phyloP scores from a whole-genome alignment of 2,888 invertebrate species.

The Drosophila monieri region DNA sequence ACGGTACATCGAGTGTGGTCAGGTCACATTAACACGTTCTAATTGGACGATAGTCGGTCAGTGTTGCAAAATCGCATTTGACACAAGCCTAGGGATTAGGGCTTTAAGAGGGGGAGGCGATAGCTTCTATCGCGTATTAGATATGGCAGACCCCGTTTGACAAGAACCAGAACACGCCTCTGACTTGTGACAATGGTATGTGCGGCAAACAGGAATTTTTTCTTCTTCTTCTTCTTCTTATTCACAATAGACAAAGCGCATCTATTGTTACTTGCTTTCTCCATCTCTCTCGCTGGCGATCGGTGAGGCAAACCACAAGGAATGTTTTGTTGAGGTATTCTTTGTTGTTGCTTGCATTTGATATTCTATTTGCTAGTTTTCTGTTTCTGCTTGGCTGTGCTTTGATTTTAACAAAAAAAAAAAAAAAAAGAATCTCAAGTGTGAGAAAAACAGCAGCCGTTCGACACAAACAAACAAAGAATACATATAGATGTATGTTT shows the following conservation, averaged over 20 bases:
- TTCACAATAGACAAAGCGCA: constrained; percentile 47
- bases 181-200: constrained; percentile 38
- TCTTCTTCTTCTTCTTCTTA: no score
- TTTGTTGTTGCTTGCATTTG: constrained; percentile 45
- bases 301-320: constrained; percentile 58
- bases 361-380: constrained; percentile 37
- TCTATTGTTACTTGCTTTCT: constrained; percentile 54
- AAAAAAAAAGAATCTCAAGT: constrained; percentile 32
- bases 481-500: constrained; percentile 45
- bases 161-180: background rate
- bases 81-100: background rate
- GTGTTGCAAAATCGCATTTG: constrained; percentile 58
- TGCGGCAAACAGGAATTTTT: constrained; percentile 33
- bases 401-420: constrained; percentile 22
- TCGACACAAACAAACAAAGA: constrained; percentile 32
- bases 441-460: constrained; percentile 45
- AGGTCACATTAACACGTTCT: constrained; percentile 59
- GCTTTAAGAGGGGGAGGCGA: background rate
- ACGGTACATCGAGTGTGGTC: constrained; percentile 13
- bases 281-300: constrained; percentile 18
- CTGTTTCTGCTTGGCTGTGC: constrained; percentile 8
- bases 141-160: background rate
- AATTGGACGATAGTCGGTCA: constrained; percentile 57
- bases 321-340: constrained; percentile 78
- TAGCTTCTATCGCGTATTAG: no score